Evolutionary conservation across 2,113 vertebrate species (phyloP).

Genomic region (Opisthocomus hoazin): DNA sequence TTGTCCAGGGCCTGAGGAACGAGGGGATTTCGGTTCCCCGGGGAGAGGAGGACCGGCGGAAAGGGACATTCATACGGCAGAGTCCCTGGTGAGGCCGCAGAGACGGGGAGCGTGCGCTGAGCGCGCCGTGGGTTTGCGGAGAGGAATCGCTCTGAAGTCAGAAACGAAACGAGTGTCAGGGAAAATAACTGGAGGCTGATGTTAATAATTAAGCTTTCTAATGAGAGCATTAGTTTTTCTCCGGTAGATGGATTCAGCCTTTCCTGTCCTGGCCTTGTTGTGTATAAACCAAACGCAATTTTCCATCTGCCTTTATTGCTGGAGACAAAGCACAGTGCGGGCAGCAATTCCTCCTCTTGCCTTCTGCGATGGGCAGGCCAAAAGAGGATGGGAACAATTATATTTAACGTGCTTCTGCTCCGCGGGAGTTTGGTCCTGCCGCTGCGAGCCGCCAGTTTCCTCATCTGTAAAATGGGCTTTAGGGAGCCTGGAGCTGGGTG

Average conservation of each 20-base stretch:
- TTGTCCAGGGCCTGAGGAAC: background rate
- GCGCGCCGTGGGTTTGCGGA: background rate
- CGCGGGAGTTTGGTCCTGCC: fast-evolving
- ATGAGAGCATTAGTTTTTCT: slow-evolving; percentile 70
- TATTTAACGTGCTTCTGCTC: background rate
- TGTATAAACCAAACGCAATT: background rate
- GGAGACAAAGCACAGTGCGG: background rate
- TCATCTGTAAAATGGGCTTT: background rate
- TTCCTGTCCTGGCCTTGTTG: background rate
- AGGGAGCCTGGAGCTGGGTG: background rate
- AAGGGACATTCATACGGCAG: background rate
- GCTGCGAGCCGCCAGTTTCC: fast-evolving
- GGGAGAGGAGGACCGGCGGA: background rate
- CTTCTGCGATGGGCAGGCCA: background rate
- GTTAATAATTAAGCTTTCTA: slow-evolving; percentile 74
- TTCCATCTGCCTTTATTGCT: slow-evolving; percentile 21
- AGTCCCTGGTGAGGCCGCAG: background rate
- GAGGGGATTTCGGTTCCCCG: background rate
- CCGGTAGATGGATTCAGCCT: slow-evolving; percentile 57
- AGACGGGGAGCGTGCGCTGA: background rate
- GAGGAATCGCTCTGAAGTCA: slow-evolving; percentile 47
- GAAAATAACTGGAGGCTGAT: slow-evolving; percentile 65
- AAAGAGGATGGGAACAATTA: background rate
- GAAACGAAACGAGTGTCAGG: slow-evolving; percentile 45
- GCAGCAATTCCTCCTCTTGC: background rate